Evolutionary conservation across 2,113 vertebrate species (phyloP), one percentile per base, ranked within the genome.

Genomic region (Tragelaphus scriptus): DNA sequence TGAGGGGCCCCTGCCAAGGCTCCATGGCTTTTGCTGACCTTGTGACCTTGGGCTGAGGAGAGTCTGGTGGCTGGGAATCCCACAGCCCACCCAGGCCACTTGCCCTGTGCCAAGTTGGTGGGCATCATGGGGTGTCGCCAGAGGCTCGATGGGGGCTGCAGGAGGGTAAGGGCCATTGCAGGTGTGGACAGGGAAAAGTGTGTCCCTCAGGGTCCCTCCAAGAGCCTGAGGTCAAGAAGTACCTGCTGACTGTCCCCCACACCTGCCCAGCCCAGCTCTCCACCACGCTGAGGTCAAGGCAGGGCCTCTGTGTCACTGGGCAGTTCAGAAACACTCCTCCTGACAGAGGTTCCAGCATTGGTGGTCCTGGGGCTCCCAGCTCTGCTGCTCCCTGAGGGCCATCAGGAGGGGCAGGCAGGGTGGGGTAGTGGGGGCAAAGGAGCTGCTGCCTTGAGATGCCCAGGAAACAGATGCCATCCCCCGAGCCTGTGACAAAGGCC

Each of bases 21-120:
- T 36, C 85, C 53, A 68, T 26, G 90, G 97, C 85, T 88, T 53
- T 85, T 53, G 32, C n/a, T 86, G 90, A 94, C 85, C 96, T 86
- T 28, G 0, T 90, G 88, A 94, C 92, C 95, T 71, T 19, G 32
- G 55, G 53, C 63, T 47, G 10, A n/a, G 32, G 75, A 84, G 36
- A 30, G 51, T 36, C 84, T 13, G 21, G 49, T 47, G 17, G 53
- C 44, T 11, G 13, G 17, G 40, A 21, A 36, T 88, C 95, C 85
- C 88, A 71, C 90, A 77, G 65, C 40, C 25, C 5, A 59, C 81
- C 63, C 10, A 2, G 23, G 40, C 84, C 8, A 0, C 17, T 6
- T n/a, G 61, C 88, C n/a, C 71, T 59, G 4, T 2, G 49, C 90
- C 89, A 59, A 25, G 30, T 12, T 40, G 10, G 14, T 28, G 82